A percentile compares a stretch with the other conserved stretches of the same genome.
Conservation (phyloP, 2,113 vertebrate species). For the Montifringilla adamsi region DNA sequence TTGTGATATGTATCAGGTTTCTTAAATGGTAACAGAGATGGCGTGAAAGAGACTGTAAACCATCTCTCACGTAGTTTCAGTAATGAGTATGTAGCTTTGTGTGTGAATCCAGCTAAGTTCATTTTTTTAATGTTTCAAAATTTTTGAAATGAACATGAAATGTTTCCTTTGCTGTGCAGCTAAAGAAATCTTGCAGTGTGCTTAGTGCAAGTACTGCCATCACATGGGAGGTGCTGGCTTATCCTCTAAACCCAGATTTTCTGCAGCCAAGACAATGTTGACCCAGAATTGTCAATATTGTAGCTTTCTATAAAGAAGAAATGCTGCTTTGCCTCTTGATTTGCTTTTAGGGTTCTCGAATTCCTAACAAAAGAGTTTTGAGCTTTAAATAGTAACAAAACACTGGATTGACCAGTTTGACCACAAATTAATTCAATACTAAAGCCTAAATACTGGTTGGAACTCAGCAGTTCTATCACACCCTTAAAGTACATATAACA, state of each 20-base stretch:
- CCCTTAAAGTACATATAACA: not conserved
- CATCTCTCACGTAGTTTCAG: not conserved
- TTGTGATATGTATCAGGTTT: not conserved
- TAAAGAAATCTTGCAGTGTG: not conserved
- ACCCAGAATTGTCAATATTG: not conserved
- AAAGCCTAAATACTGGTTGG: not conserved
- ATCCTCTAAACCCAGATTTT: not conserved
- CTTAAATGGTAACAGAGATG: not conserved
- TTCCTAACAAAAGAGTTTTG: not conserved
- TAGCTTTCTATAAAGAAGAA: not conserved
- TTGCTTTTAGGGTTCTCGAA: not conserved
- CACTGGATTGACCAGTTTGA: not conserved
- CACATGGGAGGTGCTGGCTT: not conserved
- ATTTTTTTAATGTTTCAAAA: not conserved
- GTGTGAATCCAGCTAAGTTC: not conserved
- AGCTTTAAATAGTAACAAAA: constrained; percentile 4
- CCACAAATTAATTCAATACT: not conserved
- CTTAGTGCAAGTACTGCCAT: not conserved
- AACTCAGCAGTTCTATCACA: not conserved
- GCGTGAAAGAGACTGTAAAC: not conserved
- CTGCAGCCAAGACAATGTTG: not conserved
- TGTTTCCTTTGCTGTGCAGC: not conserved
- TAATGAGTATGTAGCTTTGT: not conserved
- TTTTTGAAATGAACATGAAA: not conserved
- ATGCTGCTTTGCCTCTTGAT: not conserved